Evolutionary conservation across 2,113 vertebrate genomes (phyloP), one percentile per base, ranked within the genome.

Genomic region (Zapus hudsonius): DNA sequence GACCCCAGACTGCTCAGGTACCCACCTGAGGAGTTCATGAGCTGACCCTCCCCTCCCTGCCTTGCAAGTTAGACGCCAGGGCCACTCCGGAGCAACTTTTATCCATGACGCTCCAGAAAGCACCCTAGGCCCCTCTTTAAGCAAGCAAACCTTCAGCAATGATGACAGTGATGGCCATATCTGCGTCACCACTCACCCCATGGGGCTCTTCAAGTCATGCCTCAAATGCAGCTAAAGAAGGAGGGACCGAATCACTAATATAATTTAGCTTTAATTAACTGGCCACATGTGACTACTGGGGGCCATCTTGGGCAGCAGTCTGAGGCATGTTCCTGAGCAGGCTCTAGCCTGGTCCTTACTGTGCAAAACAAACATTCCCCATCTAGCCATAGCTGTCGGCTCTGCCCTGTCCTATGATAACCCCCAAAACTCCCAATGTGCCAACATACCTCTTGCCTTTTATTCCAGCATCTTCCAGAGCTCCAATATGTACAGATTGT

Each of bases 401-500:
- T 47, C 12, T 47, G 47, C 47, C 47, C 47, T 47, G 47, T 47
- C 47, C 47, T 12, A 47, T 47, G 12, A n/a, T n/a, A n/a, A 47
- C 12, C 47, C 47, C 47, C 47, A 7, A 47, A 17, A 76, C 10
- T 31, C 81, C 42, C 81, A 84, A 63, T 23, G 63, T 4, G 1
- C 67, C 12, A 33, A 86, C 1, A 0, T 83, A 13, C 40, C 13
- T 23, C 81, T 84, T 0, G 40, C 59, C 84, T 69, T 97, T 97
- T 97, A 96, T 89, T 98, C 88, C 96, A 85, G 74, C 95, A 86
- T 85, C 96, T 94, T 96, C 95, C 87, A 38, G 94, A 94, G 88
- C 96, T 88, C 92, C 97, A 75, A 97, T 98, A 98, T 98, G 98
- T 98, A 98, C 98, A 98, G 95, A 98, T 95, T 96, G 93, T 73